Evolutionary conservation across 2,888 invertebrate genomes (phyloP), one percentile per base, ranked within the genome.

Genomic region (Dolichopus griseipennis): DNA sequence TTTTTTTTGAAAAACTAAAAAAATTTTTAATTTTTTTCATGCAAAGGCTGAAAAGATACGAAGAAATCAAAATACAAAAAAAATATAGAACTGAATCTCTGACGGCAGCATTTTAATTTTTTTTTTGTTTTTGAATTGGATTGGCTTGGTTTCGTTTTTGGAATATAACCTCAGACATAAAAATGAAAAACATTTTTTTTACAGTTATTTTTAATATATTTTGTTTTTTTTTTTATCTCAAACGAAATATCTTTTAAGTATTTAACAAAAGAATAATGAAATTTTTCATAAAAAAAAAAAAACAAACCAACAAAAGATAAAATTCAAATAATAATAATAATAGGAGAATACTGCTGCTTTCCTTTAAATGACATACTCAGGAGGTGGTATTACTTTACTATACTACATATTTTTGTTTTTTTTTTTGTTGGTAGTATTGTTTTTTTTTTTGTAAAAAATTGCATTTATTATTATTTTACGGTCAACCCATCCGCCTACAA

Each of bases 401-500:
- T 52, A n/a, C n/a, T n/a, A n/a, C n/a, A n/a, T n/a, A n/a, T 52
- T 52, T 52, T 52, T 52, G 8, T 52, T 52, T 52, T 52, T 52
- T 6, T 52, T 52, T 52, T 52, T 52, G 5, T 52, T n/a, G n/a
- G 52, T n/a, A 18, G 9, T 52, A 18, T 52, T 52, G 5, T n/a
- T n/a, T 52, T 52, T 52, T 52, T 18, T 52, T 18, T 52, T 52
- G 52, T 27, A 27, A 27, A 27, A 27, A 27, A 27, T 27, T 27
- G 27, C 27, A 27, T 27, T 27, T 27, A 4, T 4, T 27, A 27
- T 27, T 27, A n/a, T n/a, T 27, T 27, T 27, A 27, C 5, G 27
- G 27, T 27, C 27, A 27, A n/a, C 27, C 27, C 27, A 27, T 27
- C 2, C 27, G 27, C 27, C 27, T 27, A 27, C 27, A 27, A n/a